Conservation (phyloP, 2,888 invertebrate genomes). For the Drosophila rubida region DNA sequence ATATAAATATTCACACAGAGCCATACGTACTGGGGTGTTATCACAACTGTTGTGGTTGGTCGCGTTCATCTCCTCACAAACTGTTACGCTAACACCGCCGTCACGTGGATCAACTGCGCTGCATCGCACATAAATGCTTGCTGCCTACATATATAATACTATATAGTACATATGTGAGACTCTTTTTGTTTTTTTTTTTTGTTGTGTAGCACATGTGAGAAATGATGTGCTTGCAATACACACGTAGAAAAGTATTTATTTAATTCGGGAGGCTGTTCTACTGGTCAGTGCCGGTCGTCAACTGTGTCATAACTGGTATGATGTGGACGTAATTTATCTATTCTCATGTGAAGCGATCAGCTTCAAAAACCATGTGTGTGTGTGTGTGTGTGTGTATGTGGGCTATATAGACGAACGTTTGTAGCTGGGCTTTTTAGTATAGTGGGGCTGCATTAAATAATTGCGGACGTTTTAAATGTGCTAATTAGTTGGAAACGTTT, state of each 20-base stretch:
- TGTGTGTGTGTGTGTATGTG: constrained; percentile 8
- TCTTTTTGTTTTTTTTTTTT: neutral
- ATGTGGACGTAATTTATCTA: constrained; percentile 11
- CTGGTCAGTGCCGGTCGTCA: constrained; percentile 21
- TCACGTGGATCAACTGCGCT: constrained; percentile 10
- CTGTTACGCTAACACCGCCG: constrained; percentile 12
- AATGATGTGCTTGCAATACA: constrained; percentile 6
- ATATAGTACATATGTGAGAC: constrained; percentile 2
- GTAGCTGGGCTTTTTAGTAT: constrained; percentile 25
- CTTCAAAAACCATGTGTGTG: constrained; percentile 30
- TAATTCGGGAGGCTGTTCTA: constrained; percentile 23
- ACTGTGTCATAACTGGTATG: constrained; percentile 37
- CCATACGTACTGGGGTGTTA: neutral
- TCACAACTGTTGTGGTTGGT: constrained; percentile 22
- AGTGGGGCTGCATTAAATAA: constrained; percentile 44
- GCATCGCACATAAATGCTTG: constrained; percentile 4
- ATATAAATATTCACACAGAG: neutral
- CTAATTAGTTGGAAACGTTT: constrained; percentile 74
- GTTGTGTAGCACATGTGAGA: constrained; percentile 3
- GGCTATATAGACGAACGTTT: constrained; percentile 4
- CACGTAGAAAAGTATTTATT: constrained; percentile 20
- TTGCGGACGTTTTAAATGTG: constrained; percentile 59
- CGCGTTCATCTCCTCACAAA: constrained; percentile 15
- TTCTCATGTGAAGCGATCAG: constrained; percentile 34
- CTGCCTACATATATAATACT: neutral